A percentile compares a stretch with the other conserved stretches of the same genome.
These are phyloP conservation scores for Nomada goodeniana DNA, from an alignment of 2,888 invertebrate species.

Conservation along the genomic window DNA sequence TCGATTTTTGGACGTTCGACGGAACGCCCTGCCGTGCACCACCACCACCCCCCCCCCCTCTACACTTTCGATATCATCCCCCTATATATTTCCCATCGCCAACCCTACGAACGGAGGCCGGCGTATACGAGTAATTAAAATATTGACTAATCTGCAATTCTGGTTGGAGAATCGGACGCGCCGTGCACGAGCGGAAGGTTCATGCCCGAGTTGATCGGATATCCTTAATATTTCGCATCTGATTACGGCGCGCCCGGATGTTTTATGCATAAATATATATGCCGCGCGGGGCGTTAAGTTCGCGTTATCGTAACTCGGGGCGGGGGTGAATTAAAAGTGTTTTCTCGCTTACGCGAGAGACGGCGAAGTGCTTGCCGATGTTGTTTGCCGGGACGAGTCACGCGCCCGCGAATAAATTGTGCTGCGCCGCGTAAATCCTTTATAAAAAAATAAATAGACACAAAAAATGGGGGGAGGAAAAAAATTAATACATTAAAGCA, in stretches of 20 bases:
- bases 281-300: neutral
- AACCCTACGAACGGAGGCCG: neutral
- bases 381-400: too few relatives aligned
- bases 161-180: constrained; percentile 20
- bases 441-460: too few relatives aligned
- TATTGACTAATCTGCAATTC: constrained; percentile 48
- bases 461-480: too few relatives aligned
- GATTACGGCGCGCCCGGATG: constrained; percentile 6
- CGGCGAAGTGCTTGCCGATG: neutral
- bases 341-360: neutral
- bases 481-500: too few relatives aligned
- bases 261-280: neutral
- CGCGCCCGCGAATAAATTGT: too few relatives aligned
- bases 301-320: neutral
- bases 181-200: neutral
- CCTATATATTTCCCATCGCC: neutral
- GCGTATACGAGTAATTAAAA: constrained; percentile 44
- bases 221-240: constrained; percentile 20
- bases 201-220: constrained; percentile 10
- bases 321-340: too few relatives aligned
- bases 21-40: constrained; percentile 40
- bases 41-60: neutral
- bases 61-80: neutral
- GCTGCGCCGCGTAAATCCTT: too few relatives aligned
- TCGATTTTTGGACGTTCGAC: constrained; percentile 50